Conservation (phyloP, 2,888 invertebrate genomes). For the Tetrapedia diversipes region DNA sequence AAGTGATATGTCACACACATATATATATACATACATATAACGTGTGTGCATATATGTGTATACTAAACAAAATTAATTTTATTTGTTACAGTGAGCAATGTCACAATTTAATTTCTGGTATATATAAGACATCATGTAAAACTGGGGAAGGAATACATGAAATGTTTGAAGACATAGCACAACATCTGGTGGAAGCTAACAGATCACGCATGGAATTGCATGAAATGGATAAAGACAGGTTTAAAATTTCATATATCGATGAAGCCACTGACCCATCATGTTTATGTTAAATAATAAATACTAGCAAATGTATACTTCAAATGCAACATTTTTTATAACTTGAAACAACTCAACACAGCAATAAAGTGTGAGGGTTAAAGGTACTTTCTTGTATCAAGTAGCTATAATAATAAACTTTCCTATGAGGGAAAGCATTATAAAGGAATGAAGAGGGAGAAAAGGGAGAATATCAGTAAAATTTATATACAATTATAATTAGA, state of each 20-base stretch:
- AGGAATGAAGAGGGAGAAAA: background rate
- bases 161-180: constrained; percentile 95
- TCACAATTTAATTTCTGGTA: constrained; percentile 93
- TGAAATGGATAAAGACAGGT: constrained; percentile 90
- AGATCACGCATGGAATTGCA: constrained; percentile 92
- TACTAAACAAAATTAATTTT: background rate
- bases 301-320: constrained; percentile 9
- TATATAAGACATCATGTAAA: constrained; percentile 95
- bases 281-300: constrained; percentile 80
- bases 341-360: constrained; percentile 12
- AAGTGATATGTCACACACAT: background rate
- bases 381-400: constrained; percentile 50
- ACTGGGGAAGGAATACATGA: constrained; percentile 93
- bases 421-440: constrained; percentile 46
- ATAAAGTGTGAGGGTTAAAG: constrained; percentile 19
- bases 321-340: constrained; percentile 34
- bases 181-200: constrained; percentile 90
- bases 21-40: background rate
- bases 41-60: background rate
- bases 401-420: constrained; percentile 43
- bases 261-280: constrained; percentile 84
- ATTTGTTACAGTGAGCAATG: constrained; percentile 90
- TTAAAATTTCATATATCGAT: constrained; percentile 88
- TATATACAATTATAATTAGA: constrained; percentile 24
- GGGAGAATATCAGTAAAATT: constrained; percentile 32